Evolutionary conservation across 1,140 invertebrate genomes (phyloP).

Genomic region (Hormaphis cornu): DNA sequence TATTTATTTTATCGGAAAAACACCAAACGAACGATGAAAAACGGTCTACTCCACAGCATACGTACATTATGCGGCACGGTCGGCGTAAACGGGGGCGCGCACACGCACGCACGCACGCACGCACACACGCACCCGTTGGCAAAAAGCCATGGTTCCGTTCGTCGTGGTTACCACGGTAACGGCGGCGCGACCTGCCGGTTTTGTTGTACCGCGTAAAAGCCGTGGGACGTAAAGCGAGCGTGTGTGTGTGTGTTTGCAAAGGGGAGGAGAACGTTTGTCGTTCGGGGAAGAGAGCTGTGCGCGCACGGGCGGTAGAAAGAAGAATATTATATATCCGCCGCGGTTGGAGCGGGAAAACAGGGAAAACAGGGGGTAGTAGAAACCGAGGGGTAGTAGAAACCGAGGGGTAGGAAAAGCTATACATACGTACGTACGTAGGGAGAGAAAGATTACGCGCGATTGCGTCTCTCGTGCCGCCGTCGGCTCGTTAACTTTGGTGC

Average conservation of each 20-base stretch:
- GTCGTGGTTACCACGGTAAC: slow-evolving; percentile 12
- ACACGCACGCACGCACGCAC: neutral
- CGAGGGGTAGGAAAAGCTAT: no score
- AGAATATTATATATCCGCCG: no score
- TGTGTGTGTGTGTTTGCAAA: neutral
- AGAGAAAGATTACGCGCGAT: no score
- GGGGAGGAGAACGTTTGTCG: slow-evolving; percentile 16
- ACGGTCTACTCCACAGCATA: neutral
- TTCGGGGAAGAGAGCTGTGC: neutral
- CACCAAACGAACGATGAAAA: no score
- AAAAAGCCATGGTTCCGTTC: slow-evolving; percentile 18
- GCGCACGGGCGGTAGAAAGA: neutral
- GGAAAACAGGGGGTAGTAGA: no score
- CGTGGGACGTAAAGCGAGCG: neutral
- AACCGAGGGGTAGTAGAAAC: no score
- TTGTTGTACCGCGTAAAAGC: slow-evolving; percentile 18
- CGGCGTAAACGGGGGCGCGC: no score
- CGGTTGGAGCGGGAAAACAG: no score
- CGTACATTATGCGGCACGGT: neutral
- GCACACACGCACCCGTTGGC: neutral
- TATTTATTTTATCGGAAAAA: no score
- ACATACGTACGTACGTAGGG: no score
- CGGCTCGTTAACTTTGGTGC: no score
- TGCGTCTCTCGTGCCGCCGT: no score
- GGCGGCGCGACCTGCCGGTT: slow-evolving; percentile 15